Conservation (phyloP, 2,888 invertebrate genomes). For the Tortrix viridana region DNA sequence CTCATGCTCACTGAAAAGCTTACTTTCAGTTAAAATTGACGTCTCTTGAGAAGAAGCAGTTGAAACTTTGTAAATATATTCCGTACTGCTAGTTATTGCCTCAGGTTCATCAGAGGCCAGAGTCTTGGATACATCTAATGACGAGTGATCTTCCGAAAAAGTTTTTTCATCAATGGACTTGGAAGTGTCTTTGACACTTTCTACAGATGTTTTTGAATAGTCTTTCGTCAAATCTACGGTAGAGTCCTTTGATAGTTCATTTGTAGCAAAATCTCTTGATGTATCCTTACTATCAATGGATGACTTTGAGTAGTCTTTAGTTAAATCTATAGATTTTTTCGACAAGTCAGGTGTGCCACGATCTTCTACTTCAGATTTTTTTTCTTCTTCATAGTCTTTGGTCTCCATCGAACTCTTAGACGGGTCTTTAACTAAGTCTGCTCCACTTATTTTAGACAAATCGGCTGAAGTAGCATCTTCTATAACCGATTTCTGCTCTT, state of each 20-base stretch:
- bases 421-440: slow-evolving; percentile 73
- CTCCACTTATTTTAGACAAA: slow-evolving; percentile 77
- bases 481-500: slow-evolving; percentile 74
- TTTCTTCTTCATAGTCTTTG: slow-evolving; percentile 75
- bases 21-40: slow-evolving; percentile 73
- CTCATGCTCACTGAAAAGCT: slow-evolving; percentile 69
- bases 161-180: slow-evolving; percentile 79
- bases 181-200: slow-evolving; percentile 77
- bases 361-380: slow-evolving; percentile 68
- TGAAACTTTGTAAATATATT: slow-evolving; percentile 67
- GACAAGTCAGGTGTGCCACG: slow-evolving; percentile 76
- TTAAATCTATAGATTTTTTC: slow-evolving; percentile 76
- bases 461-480: slow-evolving; percentile 79
- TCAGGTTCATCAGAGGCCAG: slow-evolving; percentile 79
- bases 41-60: slow-evolving; percentile 75
- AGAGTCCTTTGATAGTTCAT: slow-evolving; percentile 79
- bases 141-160: slow-evolving; percentile 79
- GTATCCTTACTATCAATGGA: slow-evolving; percentile 81
- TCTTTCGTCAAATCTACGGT: slow-evolving; percentile 77
- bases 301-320: slow-evolving; percentile 79
- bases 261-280: slow-evolving; percentile 78
- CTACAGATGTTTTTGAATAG: slow-evolving; percentile 75
- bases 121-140: slow-evolving; percentile 78
- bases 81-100: slow-evolving; percentile 69
- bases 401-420: slow-evolving; percentile 74